These are phyloP conservation scores for Lasiurus borealis DNA, from an alignment of 2,113 vertebrate species.

Conservation along the genomic window DNA sequence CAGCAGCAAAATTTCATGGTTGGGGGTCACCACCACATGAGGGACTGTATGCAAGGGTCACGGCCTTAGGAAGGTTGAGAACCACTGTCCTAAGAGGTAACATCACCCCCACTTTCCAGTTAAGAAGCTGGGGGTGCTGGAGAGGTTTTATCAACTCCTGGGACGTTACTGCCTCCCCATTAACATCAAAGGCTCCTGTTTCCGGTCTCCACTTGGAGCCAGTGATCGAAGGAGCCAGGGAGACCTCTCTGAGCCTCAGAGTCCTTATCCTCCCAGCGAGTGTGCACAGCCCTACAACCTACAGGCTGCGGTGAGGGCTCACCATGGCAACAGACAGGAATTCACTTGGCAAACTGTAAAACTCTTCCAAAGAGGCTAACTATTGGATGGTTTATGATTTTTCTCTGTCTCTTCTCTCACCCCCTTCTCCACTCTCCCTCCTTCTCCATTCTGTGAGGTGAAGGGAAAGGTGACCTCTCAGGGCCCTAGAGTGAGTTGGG, in stretches of 20 bases:
- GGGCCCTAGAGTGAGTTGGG: conserved; percentile 48
- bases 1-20: too few relatives aligned
- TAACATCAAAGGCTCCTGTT: background rate
- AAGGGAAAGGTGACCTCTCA: conserved; percentile 55
- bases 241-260: background rate
- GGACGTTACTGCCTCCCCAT: background rate
- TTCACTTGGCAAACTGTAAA: background rate
- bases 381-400: background rate
- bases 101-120: background rate
- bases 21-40: too few relatives aligned
- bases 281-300: background rate
- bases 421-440: background rate
- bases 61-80: too few relatives aligned
- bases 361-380: conserved; percentile 13
- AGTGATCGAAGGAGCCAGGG: too few relatives aligned
- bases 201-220: background rate
- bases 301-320: background rate
- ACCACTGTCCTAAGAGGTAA: background rate
- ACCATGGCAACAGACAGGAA: background rate
- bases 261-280: background rate
- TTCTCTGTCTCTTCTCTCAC: background rate
- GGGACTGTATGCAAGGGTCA: too few relatives aligned
- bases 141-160: conserved; percentile 33
- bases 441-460: conserved; percentile 14
- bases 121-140: background rate